These are phyloP conservation scores for Seira ritae DNA, from an alignment of 2,888 invertebrate species.

Conservation along the genomic window DNA sequence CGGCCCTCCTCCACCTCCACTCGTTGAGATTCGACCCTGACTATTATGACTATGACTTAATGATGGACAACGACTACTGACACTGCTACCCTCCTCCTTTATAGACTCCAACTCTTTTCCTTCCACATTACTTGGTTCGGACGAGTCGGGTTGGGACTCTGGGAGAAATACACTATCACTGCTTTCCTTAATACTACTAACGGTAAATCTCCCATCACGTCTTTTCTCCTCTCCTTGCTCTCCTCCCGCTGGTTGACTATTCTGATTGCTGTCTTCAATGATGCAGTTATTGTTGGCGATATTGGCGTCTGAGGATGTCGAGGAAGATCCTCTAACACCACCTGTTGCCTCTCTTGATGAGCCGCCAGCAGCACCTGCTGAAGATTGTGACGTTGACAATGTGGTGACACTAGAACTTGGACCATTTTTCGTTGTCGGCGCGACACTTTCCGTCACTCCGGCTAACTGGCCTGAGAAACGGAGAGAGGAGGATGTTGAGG, in stretches of 20 bases:
- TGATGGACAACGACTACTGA: constrained; percentile 62
- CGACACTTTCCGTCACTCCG: constrained; percentile 48
- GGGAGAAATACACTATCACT: constrained; percentile 53
- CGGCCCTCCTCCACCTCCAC: constrained; percentile 18
- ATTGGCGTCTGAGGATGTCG: constrained; percentile 51
- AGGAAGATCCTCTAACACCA: not conserved
- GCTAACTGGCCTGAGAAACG: constrained; percentile 47
- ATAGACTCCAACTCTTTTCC: constrained; percentile 70
- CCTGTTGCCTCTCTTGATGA: constrained; percentile 28
- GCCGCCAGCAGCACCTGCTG: constrained; percentile 24
- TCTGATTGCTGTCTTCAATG: constrained; percentile 31
- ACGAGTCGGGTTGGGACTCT: not conserved
- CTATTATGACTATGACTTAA: constrained; percentile 64
- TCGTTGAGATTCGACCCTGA: constrained; percentile 62
- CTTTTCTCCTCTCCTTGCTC: constrained; percentile 24
- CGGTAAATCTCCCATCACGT: constrained; percentile 61
- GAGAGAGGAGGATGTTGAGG: not conserved
- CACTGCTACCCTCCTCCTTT: constrained; percentile 65
- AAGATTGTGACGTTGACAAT: constrained; percentile 38
- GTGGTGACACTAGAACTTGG: constrained; percentile 40
- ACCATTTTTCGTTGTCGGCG: constrained; percentile 53
- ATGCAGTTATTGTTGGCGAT: constrained; percentile 60
- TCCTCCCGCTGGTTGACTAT: constrained; percentile 28
- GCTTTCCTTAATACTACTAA: constrained; percentile 60
- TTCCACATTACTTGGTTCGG: constrained; percentile 56